Conservation (phyloP, 2,113 vertebrate genomes). For the Melanerpes formicivorus region DNA sequence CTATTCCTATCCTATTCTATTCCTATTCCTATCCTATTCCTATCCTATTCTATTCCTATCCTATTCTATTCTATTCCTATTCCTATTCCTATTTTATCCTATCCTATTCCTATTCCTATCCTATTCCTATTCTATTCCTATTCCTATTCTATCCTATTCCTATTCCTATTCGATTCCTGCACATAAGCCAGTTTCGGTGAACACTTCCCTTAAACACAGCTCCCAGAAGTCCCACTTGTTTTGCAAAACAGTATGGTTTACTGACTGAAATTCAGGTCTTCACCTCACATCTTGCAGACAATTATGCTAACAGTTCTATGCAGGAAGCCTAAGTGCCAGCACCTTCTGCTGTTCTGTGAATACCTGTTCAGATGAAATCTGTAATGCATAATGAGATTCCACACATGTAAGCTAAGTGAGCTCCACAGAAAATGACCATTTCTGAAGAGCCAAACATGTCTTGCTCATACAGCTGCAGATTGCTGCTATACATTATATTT, state of each 20-base stretch:
- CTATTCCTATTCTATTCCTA: no score
- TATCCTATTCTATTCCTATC: no score
- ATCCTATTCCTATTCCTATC: no score
- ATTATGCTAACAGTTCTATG: not conserved
- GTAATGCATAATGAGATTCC: not conserved
- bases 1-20: no score
- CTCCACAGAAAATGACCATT: not conserved
- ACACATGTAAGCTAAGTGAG: fast-evolving
- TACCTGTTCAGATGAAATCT: not conserved
- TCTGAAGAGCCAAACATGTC: not conserved
- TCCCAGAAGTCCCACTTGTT: not conserved
- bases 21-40: no score
- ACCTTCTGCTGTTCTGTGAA: not conserved
- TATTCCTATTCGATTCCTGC: not conserved
- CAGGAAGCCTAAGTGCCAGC: not conserved
- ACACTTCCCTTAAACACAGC: not conserved
- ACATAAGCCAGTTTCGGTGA: not conserved
- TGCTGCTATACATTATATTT: not conserved
- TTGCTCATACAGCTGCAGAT: not conserved
- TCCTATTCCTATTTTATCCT: no score
- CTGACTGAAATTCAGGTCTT: not conserved
- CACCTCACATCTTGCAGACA: not conserved
- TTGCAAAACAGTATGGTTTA: not conserved
- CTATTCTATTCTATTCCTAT: no score
- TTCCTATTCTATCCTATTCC: no score